Percentiles rank a stretch among this genome's conserved stretches.
Evolutionary conservation across 2,888 invertebrate species (phyloP).

Genomic region (Lymantria dispar): DNA sequence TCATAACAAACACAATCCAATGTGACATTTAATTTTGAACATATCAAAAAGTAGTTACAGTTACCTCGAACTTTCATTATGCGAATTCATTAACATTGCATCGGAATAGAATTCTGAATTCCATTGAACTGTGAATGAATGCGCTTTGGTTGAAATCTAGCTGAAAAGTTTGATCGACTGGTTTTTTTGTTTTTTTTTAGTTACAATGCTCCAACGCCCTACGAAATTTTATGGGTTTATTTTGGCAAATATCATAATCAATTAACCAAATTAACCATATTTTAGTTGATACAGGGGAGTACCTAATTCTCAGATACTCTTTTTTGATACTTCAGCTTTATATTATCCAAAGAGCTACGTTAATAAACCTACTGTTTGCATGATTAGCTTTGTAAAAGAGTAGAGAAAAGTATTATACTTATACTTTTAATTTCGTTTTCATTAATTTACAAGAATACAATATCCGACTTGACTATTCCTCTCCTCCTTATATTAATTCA

Average conservation of each 20-base stretch:
- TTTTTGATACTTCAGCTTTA: too few species aligned
- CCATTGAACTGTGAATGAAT: conserved; percentile 58
- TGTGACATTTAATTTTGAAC: conserved; percentile 45
- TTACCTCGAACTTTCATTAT: conserved; percentile 47
- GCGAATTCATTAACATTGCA: conserved; percentile 58
- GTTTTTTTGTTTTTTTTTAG: too few species aligned
- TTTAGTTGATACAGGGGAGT: too few species aligned
- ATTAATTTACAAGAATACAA: too few species aligned
- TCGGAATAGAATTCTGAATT: conserved; percentile 60
- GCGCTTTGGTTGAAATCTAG: conserved; percentile 57
- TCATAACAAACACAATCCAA: conserved; percentile 11
- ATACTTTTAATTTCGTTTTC: too few species aligned
- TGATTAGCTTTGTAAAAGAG: background rate
- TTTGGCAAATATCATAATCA: conserved; percentile 8
- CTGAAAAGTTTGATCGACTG: conserved; percentile 63
- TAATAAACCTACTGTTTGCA: too few species aligned
- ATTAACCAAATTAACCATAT: too few species aligned
- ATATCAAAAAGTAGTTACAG: conserved; percentile 46
- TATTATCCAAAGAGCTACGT: too few species aligned
- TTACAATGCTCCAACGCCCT: conserved; percentile 44
- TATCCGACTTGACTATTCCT: too few species aligned
- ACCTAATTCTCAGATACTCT: too few species aligned
- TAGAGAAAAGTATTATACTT: too few species aligned
- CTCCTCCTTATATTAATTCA: too few species aligned
- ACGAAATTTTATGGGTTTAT: conserved; percentile 21